These are phyloP conservation scores for Oegoconia quadripuncta DNA, from an alignment of 2,888 invertebrate species.

Conservation along the genomic window DNA sequence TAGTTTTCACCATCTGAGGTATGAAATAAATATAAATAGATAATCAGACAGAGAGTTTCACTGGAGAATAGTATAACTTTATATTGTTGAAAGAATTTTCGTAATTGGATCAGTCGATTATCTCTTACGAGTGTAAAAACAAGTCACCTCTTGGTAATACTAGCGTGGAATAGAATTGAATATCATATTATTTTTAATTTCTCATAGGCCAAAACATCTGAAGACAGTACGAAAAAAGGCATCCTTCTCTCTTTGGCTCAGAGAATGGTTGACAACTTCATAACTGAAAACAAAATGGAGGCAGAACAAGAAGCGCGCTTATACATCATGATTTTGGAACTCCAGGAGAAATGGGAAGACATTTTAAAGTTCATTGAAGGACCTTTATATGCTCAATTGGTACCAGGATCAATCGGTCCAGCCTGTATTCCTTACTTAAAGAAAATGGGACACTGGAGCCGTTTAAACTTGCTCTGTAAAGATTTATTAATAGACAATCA, in stretches of 20 bases:
- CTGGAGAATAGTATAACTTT: too few species aligned
- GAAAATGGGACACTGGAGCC: constrained; percentile 85
- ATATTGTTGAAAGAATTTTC: too few species aligned
- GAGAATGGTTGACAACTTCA: constrained; percentile 94
- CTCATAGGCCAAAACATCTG: constrained; percentile 63
- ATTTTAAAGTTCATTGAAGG: constrained; percentile 90
- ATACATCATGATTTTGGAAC: constrained; percentile 89
- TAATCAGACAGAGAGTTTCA: too few species aligned
- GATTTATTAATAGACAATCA: constrained; percentile 85
- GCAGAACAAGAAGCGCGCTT: constrained; percentile 96
- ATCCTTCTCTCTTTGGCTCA: constrained; percentile 93
- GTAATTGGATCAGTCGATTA: too few species aligned
- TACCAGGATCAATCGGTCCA: constrained; percentile 83
- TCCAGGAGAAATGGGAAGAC: constrained; percentile 89
- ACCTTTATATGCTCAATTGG: constrained; percentile 83
- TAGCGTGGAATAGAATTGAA: too few species aligned
- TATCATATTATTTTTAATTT: too few species aligned
- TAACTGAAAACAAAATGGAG: constrained; percentile 91
- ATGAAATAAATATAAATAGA: too few species aligned
- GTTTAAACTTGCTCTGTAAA: constrained; percentile 86
- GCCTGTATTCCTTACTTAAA: constrained; percentile 87
- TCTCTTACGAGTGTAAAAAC: too few species aligned
- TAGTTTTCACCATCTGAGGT: too few species aligned
- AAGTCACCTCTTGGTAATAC: too few species aligned
- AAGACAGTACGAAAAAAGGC: constrained; percentile 78